A percentile compares a stretch with the other conserved stretches of the same genome.
Conservation (phyloP, 1,140 invertebrate species). For the Ylistrum balloti region DNA sequence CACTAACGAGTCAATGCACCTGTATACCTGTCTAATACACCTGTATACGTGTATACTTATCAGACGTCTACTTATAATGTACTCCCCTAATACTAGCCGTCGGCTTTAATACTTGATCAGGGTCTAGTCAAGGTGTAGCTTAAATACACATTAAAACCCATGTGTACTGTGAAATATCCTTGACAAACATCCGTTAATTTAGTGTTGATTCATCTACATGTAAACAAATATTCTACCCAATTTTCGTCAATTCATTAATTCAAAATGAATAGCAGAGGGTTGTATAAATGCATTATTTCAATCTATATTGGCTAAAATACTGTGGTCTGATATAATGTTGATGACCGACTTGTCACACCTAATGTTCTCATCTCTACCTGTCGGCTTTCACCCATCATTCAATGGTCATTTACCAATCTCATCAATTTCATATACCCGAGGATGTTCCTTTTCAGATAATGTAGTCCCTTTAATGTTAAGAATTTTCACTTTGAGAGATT, state of each 20-base stretch:
- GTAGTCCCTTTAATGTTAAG: not conserved
- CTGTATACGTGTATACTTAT: conserved; percentile 20
- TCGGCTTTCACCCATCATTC: not conserved
- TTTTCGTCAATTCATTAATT: not conserved
- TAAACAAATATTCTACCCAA: not conserved
- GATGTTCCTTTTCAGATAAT: not conserved
- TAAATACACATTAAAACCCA: not conserved
- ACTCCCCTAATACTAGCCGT: not conserved
- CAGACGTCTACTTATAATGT: not conserved
- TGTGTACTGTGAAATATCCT: not conserved
- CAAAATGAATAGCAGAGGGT: not conserved
- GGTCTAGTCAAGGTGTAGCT: not conserved
- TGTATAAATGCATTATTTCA: not conserved
- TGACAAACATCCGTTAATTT: conserved; percentile 27
- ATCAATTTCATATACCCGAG: not conserved
- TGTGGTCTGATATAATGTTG: not conserved
- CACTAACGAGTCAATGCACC: not conserved
- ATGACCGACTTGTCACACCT: not conserved
- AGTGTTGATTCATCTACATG: not conserved
- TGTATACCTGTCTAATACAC: conserved; percentile 28
- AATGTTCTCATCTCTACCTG: not conserved
- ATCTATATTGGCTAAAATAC: not conserved
- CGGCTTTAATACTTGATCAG: not conserved
- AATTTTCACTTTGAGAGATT: not conserved
- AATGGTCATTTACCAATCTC: conserved; percentile 9